Evolutionary conservation across 64 coral and sea anemone genomes (phyloP), one percentile per base, ranked within the genome.

Genomic region (Astreopora myriophthalma): DNA sequence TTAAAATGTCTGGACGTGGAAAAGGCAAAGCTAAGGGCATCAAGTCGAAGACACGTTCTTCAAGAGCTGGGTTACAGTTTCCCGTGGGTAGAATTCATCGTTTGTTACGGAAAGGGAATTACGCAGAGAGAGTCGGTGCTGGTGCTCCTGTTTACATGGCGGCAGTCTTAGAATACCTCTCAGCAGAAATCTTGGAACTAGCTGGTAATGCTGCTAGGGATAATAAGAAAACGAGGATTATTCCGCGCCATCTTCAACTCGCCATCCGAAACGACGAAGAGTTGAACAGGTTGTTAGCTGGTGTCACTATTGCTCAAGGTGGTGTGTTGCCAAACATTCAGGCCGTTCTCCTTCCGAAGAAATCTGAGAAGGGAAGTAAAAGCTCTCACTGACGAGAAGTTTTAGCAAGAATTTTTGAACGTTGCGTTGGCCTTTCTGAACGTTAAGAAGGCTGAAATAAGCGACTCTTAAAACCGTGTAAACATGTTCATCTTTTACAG

Each of bases 251-350:
- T 71, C 62, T 90, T 69, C 37, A 75, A 55, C 48, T 90, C 9
- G 88, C 88, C 23, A 37, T 90, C 0, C 60, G 88, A 52, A 90
- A 90, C 37, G 88, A 90, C 39, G 88, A 90, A 24, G 88, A 90
- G 61, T 40, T 90, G 27, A 90, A 90, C 75, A 69, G 57, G 22
- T 58, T 90, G 62, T 32, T 90, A 0, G 37, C 63, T 30, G 57
- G 76, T 33, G 88, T 90, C 2, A 90, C 88, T 11, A 90, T 90
- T 10, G 60, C 75, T 28, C 88, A 82, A 26, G 88, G 88, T n/a
- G 88, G 88, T 17, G 88, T 90, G 11, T 24, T 90, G 19, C 88
- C 88, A 19, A 90, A 90, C 62, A 90, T 90, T 63, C 88, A 90
- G 38, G 88, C 88, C 16, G 88, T 90, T 16, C 26, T 90, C 24